Evolutionary conservation across 2,888 invertebrate genomes (phyloP), one percentile per base, ranked within the genome.

Genomic region (Oeneis ivallda): DNA sequence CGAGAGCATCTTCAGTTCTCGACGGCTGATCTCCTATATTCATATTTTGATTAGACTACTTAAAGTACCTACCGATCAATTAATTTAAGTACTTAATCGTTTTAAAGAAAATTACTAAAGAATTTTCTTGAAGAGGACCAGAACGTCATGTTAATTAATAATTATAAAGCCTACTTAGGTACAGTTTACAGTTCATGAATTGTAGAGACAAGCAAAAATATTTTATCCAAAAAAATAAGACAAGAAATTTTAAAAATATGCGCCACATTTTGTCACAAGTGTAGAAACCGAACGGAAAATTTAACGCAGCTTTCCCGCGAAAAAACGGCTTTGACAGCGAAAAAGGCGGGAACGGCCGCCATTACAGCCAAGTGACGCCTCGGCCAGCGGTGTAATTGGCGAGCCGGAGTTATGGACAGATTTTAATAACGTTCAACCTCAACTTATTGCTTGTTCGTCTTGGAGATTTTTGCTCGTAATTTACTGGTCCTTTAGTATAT

Each of bases 311-410:
- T 78, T 82, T 81, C 82, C 83, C 86, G 87, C 87, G 85, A 86
- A 89, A 89, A 89, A 89, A 86, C 78, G 79, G 87, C 88, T 83
- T 80, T 89, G 89, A 89, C 89, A 90, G 90, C 90, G 89, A 87
- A 89, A 90, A 90, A 86, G 88, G 90, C 89, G 89, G 89, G 87
- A 87, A 82, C 81, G 78, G 80, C 74, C 76, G 91, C 93, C 93
- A 93, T 94, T 93, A 93, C 90, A 84, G 84, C 85, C 94, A 94
- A 94, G 93, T 93, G 94, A 93, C 93, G 93, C 93, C 82, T 74
- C 74, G 79, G 73, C 79, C 78, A 72, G 75, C 78, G 73, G 74
- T 75, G 81, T 85, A 86, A 86, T 85, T 86, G 86, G 81, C 74
- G 75, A 73, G 74, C 73, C 72, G 72, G 79, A 83, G 81, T 80